A percentile compares a stretch with the other conserved stretches of the same genome.
Conservation (phyloP, 2,888 invertebrate genomes). For the Papilio elwesi region DNA sequence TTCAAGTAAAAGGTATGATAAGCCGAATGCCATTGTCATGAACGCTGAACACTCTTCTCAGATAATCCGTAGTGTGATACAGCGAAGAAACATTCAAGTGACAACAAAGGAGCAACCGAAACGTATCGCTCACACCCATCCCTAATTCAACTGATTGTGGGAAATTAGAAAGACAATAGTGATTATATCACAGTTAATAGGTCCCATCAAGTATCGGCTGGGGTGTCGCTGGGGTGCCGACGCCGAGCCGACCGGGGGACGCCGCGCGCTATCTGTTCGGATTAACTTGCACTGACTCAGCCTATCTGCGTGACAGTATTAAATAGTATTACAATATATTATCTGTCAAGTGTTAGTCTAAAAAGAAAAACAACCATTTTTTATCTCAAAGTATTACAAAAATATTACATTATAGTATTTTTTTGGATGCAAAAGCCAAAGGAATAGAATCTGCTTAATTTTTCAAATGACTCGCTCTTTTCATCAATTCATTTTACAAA, state of each 20-base stretch:
- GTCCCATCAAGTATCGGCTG: conserved; percentile 65
- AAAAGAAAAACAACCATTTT: background rate
- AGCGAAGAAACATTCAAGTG: conserved; percentile 41
- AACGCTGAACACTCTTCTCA: background rate
- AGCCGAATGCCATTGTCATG: too few species aligned
- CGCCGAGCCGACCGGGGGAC: conserved; percentile 51
- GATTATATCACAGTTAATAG: conserved; percentile 80
- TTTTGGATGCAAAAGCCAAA: too few species aligned
- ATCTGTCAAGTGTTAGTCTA: conserved; percentile 7
- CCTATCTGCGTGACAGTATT: conserved; percentile 36
- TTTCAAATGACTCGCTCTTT: too few species aligned
- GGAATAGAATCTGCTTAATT: too few species aligned
- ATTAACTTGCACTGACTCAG: conserved; percentile 60
- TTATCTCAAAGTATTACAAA: too few species aligned
- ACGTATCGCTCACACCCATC: conserved; percentile 40
- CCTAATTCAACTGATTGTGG: conserved; percentile 70
- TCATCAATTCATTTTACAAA: too few species aligned
- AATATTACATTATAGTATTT: background rate
- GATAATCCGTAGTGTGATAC: conserved; percentile 30
- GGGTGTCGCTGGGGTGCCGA: conserved; percentile 46
- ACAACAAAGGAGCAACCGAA: conserved; percentile 15
- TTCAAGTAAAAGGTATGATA: too few species aligned
- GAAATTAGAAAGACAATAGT: conserved; percentile 80
- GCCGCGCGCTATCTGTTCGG: conserved; percentile 64
- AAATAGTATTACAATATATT: conserved; percentile 39